These are phyloP conservation scores for Mellilla xanthometata DNA, from an alignment of 2,888 invertebrate species.

Conservation along the genomic window DNA sequence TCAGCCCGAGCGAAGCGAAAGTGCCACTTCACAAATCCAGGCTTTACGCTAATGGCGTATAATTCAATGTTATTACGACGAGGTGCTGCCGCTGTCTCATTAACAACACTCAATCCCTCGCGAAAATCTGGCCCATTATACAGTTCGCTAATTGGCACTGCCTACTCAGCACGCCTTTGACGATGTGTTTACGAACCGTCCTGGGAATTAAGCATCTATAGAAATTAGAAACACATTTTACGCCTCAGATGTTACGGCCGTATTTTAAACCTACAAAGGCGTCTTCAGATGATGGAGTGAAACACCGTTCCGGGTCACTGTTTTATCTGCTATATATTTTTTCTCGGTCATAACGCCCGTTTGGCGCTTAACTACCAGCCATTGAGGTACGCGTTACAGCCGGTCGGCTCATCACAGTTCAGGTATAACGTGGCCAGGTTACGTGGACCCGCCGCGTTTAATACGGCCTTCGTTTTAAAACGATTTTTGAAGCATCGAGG, in stretches of 20 bases:
- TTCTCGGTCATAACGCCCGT: constrained; percentile 52
- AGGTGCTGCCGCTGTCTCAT: constrained; percentile 44
- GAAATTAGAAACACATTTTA: background rate
- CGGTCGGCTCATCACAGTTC: constrained; percentile 68
- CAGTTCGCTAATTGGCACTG: constrained; percentile 62
- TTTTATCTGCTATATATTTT: constrained; percentile 55
- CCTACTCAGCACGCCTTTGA: constrained; percentile 38
- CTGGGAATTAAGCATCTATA: background rate
- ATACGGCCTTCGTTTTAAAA: constrained; percentile 27
- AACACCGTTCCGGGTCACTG: constrained; percentile 37
- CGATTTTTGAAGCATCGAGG: constrained; percentile 34
- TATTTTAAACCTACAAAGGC: background rate
- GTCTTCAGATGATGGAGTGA: constrained; percentile 17
- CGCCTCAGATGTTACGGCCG: background rate
- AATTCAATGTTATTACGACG: constrained; percentile 45
- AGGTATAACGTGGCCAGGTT: constrained; percentile 57
- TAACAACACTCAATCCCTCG: constrained; percentile 52
- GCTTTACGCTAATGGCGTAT: constrained; percentile 46
- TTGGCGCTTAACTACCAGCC: constrained; percentile 64
- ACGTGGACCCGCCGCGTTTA: constrained; percentile 41
- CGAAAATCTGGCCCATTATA: constrained; percentile 50
- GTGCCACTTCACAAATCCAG: constrained; percentile 34
- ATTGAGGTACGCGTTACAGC: constrained; percentile 66
- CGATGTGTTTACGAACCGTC: background rate
- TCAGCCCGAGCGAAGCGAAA: constrained; percentile 31